Conservation (phyloP, 2,797 vertebrate species). For the Thalassophryne amazonica region DNA sequence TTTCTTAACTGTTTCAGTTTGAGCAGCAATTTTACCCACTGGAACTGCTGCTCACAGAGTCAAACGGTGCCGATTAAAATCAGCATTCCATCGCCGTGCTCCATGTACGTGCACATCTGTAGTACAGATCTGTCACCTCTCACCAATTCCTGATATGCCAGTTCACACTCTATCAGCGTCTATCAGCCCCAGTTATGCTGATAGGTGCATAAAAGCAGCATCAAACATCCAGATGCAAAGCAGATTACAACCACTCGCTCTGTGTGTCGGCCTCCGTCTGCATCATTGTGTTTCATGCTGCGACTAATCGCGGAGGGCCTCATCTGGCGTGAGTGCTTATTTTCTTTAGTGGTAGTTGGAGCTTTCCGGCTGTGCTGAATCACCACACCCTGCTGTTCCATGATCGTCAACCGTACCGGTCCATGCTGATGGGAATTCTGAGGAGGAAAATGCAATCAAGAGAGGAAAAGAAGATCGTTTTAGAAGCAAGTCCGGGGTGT, state of each 20-base stretch:
- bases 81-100: too few relatives aligned
- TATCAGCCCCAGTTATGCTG: too few relatives aligned
- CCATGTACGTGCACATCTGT: too few relatives aligned
- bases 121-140: too few relatives aligned
- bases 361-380: conserved; percentile 22
- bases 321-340: conserved; percentile 38
- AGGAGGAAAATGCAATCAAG: conserved; percentile 10
- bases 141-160: too few relatives aligned
- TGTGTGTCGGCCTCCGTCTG: too few relatives aligned
- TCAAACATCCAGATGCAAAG: neutral
- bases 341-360: conserved; percentile 17
- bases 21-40: too few relatives aligned
- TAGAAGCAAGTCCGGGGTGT: neutral
- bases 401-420: neutral
- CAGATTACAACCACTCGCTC: neutral
- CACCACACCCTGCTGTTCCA: conserved; percentile 8
- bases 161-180: too few relatives aligned
- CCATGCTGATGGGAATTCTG: conserved; percentile 17
- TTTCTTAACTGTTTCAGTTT: too few relatives aligned
- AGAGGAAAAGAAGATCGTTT: neutral
- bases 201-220: neutral
- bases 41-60: too few relatives aligned
- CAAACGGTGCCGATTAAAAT: too few relatives aligned
- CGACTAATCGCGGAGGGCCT: conserved; percentile 21
- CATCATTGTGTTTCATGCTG: conserved; percentile 24